Evolutionary conservation across 30 jellyfish, hydroid and myxozoan genomes (phyloP).

Genomic region (Turritopsis dohrnii): DNA sequence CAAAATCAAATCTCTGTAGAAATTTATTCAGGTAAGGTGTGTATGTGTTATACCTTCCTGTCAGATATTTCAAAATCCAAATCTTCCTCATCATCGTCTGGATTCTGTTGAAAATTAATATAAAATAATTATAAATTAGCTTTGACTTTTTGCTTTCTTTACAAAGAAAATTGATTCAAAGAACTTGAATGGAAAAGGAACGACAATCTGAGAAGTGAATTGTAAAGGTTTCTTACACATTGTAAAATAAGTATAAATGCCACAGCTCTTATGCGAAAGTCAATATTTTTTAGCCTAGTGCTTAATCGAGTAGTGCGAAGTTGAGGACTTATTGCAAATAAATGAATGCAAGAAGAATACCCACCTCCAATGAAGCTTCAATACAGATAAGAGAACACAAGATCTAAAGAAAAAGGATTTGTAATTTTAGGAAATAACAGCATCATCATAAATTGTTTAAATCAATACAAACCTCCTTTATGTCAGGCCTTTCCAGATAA

Average conservation of each 20-base stretch:
- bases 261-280: not conserved
- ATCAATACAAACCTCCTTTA: not conserved
- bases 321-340: no score
- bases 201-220: not conserved
- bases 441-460: not conserved
- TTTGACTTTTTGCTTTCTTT: not conserved
- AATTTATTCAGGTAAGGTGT: not conserved
- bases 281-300: not conserved
- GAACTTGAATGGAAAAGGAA: no score
- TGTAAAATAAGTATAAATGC: not conserved
- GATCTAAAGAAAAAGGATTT: not conserved
- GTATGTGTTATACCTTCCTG: not conserved
- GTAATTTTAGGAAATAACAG: not conserved
- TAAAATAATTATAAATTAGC: not conserved
- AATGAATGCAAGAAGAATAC: not conserved
- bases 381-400: not conserved
- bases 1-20: not conserved
- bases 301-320: not conserved
- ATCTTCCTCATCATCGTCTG: no score
- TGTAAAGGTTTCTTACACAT: not conserved
- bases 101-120: not conserved
- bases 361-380: not conserved
- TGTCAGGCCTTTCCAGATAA: not conserved
- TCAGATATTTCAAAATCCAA: not conserved
- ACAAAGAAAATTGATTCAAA: not conserved